These are phyloP conservation scores for Cyprinodon brontotheroides DNA, from an alignment of 2,113 vertebrate species.

Conservation along the genomic window DNA sequence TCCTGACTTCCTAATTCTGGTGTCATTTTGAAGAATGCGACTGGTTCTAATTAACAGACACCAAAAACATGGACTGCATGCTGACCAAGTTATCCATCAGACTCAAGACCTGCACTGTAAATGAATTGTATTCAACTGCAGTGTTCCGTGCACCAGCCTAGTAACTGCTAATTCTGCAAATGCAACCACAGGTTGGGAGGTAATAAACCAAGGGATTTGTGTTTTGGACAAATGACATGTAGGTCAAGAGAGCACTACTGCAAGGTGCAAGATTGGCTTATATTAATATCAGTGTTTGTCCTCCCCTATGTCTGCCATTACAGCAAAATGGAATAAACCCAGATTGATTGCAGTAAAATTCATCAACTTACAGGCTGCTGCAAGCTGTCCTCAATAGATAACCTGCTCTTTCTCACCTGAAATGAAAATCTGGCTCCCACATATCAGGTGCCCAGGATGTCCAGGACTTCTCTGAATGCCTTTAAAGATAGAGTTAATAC, in stretches of 20 bases:
- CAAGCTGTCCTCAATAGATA: slow-evolving; percentile 54
- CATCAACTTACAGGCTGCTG: slow-evolving; percentile 24
- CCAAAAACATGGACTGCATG: background rate
- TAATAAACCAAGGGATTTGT: slow-evolving; percentile 1
- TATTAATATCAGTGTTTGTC: slow-evolving; percentile 23
- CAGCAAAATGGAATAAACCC: slow-evolving; percentile 45
- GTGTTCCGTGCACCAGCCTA: background rate
- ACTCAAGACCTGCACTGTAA: background rate
- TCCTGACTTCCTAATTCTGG: slow-evolving; percentile 41
- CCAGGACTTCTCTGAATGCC: slow-evolving; percentile 12
- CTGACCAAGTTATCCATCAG: slow-evolving; percentile 14
- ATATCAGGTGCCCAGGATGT: background rate
- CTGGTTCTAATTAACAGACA: slow-evolving; percentile 28
- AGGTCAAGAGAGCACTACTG: background rate
- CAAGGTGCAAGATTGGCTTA: slow-evolving; percentile 1
- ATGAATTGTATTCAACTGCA: background rate
- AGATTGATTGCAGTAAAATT: slow-evolving; percentile 57
- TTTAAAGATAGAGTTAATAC: slow-evolving; percentile 5
- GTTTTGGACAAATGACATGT: background rate
- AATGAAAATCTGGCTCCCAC: slow-evolving; percentile 43
- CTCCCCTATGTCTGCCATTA: slow-evolving; percentile 20
- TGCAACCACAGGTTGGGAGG: background rate
- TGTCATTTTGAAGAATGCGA: slow-evolving; percentile 11
- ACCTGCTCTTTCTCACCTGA: slow-evolving; percentile 27
- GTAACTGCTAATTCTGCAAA: slow-evolving; percentile 16